Base-by-base conservation (phyloP, 1,140 invertebrate species). In the Leptestheria dahalacensis region DNA sequence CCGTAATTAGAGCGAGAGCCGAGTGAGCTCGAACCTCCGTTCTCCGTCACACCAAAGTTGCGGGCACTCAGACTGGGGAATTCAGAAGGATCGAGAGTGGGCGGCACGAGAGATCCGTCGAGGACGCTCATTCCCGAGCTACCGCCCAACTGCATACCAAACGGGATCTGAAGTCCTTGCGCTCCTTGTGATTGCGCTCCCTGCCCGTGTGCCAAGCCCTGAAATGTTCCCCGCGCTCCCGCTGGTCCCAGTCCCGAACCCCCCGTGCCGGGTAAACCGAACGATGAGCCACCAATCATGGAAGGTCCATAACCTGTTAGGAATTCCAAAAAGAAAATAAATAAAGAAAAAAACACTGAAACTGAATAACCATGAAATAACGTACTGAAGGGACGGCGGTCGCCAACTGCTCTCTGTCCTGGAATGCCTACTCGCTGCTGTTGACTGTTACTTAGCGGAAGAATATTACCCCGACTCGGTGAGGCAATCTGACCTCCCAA, bases 61-160 rank as follows among this genome's bases (percentile, higher is more conserved):
- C 85, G 79, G 71, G 84, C 85, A 65, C 87, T 91, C 68, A 92
- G 76, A 62, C 88, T 91, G 63, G 89, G 89, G 73, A 92, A 92
- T 73, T 91, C 88, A 65, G 86, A 90, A 57, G 88, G 79, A 75
- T 92, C 89, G 65, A 91, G 76, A 59, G 90, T 76, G 60, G 87
- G 83, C 50, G 87, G 86, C 21, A 49, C 28, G 21, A 57, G 29
- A 62, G 33, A 49, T 12, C 61, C 61, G 51, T 62, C 58, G 25
- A 56, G 41, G 18, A 26, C 53, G 26, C 28, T 4, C n/a, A n/a
- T n/a, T n/a, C n/a, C n/a, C n/a, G n/a, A n/a, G 41, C 53, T 25
- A 20, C 28, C 41, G 1, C 58, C 58, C 29, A 60, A 28, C 41
- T 48, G 58, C 58, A 60, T 60, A 9, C 58, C 58, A 29, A 60